phyloP scores from a whole-genome alignment of 2,888 invertebrate species.

The Netelia fuscicornis region DNA sequence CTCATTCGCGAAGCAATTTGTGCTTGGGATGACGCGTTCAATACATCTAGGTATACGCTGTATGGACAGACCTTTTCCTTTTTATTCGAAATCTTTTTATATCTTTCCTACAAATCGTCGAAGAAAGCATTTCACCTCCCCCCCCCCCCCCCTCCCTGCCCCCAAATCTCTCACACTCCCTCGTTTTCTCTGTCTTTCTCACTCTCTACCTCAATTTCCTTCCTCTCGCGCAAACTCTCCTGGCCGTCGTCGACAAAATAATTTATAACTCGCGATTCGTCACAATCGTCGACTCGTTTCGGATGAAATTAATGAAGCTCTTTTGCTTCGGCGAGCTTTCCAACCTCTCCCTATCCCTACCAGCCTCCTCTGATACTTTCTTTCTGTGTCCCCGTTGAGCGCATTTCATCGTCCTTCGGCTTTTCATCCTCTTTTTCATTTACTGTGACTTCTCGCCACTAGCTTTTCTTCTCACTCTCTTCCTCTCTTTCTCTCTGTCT shows the following conservation, averaged over 20 bases:
- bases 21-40: constrained; percentile 44
- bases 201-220: constrained; percentile 32
- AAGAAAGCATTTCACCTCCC: constrained; percentile 44
- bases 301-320: constrained; percentile 60
- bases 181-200: constrained; percentile 37
- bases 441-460: constrained; percentile 26
- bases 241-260: constrained; percentile 39
- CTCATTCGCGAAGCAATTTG: constrained; percentile 59
- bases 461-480: constrained; percentile 2
- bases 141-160: constrained; percentile 15
- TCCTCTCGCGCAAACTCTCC: constrained; percentile 20
- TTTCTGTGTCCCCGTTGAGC: background rate
- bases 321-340: constrained; percentile 24
- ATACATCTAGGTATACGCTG: background rate
- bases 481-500: constrained; percentile 24
- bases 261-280: constrained; percentile 63
- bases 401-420: constrained; percentile 23
- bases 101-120: constrained; percentile 46
- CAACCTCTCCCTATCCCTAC: constrained; percentile 16
- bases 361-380: background rate
- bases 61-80: constrained; percentile 1
- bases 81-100: constrained; percentile 14
- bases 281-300: constrained; percentile 61
- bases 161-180: constrained; percentile 33
- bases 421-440: constrained; percentile 27